These are phyloP conservation scores for Hymenopus coronatus DNA, from an alignment of 2,888 invertebrate species.

Conservation along the genomic window DNA sequence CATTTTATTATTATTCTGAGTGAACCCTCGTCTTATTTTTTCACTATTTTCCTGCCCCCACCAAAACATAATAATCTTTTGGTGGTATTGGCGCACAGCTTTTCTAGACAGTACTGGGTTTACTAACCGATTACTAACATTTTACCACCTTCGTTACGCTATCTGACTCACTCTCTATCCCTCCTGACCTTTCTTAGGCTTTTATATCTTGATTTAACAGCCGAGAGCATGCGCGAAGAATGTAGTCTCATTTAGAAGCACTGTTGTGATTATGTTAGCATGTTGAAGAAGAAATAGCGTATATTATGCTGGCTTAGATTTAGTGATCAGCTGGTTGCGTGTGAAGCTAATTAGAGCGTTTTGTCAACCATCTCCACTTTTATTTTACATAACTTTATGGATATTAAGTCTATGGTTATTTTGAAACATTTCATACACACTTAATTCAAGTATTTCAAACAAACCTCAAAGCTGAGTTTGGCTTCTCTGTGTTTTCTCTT, in stretches of 20 bases:
- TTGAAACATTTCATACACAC: too few species aligned
- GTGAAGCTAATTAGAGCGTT: not conserved
- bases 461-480: too few species aligned
- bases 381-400: not conserved
- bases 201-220: slow-evolving; percentile 40
- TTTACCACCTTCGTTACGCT: slow-evolving; percentile 33
- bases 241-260: not conserved
- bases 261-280: not conserved
- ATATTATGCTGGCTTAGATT: not conserved
- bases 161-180: slow-evolving; percentile 30
- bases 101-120: slow-evolving; percentile 12
- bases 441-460: too few species aligned
- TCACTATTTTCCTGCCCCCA: slow-evolving; percentile 22
- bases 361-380: not conserved
- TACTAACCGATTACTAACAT: slow-evolving; percentile 27
- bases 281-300: not conserved
- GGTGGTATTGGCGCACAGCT: slow-evolving; percentile 24
- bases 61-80: slow-evolving; percentile 1
- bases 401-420: too few species aligned
- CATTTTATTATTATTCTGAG: not conserved
- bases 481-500: too few species aligned
- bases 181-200: slow-evolving; percentile 22
- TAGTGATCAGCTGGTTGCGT: not conserved
- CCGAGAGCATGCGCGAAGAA: slow-evolving; percentile 1
- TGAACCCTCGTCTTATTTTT: slow-evolving; percentile 23